These are phyloP conservation scores for Folsomia candida DNA, from an alignment of 2,888 invertebrate genomes.

Conservation along the genomic window DNA sequence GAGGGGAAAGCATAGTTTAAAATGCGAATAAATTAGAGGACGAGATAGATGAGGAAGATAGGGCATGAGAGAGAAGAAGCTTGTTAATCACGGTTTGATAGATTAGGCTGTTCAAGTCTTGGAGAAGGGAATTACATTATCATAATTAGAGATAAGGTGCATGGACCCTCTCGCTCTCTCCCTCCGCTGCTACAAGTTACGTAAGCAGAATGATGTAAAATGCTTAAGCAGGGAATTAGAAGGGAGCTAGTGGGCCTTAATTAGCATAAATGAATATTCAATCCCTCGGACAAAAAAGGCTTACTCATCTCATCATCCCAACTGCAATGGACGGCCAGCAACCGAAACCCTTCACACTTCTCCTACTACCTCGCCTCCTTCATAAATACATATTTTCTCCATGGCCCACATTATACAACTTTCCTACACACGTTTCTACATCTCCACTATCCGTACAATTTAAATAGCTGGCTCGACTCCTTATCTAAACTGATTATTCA, in stretches of 20 bases:
- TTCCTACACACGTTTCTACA: no score
- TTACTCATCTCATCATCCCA: conserved; percentile 24
- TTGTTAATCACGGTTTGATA: conserved; percentile 38
- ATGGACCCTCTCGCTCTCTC: conserved; percentile 1
- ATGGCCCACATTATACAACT: no score
- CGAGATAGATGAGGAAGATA: not conserved
- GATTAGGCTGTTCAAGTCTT: conserved; percentile 29
- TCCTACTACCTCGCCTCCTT: no score
- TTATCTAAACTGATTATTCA: no score
- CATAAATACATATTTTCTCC: no score
- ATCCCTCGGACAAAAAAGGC: conserved; percentile 35
- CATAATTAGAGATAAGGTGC: conserved; percentile 50
- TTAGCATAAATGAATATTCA: conserved; percentile 51
- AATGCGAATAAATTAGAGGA: not conserved
- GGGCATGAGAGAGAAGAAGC: conserved; percentile 12
- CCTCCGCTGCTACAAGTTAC: no score
- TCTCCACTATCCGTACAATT: no score
- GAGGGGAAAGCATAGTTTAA: not conserved
- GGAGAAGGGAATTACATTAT: conserved; percentile 47
- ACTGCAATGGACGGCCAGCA: conserved; percentile 1
- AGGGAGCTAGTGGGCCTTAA: conserved; percentile 39
- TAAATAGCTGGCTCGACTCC: no score
- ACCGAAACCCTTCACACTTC: conserved; percentile 5
- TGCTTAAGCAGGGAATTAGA: not conserved
- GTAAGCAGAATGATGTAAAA: not conserved